These are phyloP conservation scores for Caenorhabditis tropicalis DNA, from an alignment of 1,140 invertebrate species.

Conservation along the genomic window DNA sequence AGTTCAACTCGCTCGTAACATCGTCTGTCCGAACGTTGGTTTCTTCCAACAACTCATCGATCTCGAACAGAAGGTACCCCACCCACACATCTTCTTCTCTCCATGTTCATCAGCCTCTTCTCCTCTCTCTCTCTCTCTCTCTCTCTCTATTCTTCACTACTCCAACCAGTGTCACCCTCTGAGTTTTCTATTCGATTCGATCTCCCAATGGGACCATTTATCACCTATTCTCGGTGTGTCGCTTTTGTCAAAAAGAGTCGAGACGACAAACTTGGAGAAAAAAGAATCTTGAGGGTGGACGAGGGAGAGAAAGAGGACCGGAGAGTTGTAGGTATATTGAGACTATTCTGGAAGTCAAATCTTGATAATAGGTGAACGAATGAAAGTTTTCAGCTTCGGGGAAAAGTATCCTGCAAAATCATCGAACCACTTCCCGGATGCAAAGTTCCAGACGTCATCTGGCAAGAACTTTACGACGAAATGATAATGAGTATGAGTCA, in stretches of 20 bases:
- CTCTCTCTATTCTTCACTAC: neutral
- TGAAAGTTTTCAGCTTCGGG: conserved; percentile 49
- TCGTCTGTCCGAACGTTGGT: conserved; percentile 85
- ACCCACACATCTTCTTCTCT: neutral
- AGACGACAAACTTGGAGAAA: neutral
- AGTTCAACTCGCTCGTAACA: conserved; percentile 77
- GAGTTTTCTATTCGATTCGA: neutral
- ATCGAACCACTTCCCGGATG: conserved; percentile 57
- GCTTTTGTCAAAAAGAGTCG: neutral
- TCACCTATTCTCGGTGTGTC: conserved; percentile 36
- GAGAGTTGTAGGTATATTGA: neutral
- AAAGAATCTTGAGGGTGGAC: conserved; percentile 15
- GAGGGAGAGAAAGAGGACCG: neutral
- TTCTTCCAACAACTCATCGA: conserved; percentile 84
- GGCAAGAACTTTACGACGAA: conserved; percentile 60
- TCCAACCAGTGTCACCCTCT: conserved; percentile 8
- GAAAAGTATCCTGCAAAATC: conserved; percentile 55
- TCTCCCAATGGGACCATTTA: conserved; percentile 46
- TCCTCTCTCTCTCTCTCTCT: no score
- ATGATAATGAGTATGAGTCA: conserved; percentile 57
- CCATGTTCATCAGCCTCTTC: neutral
- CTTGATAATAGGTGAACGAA: no score
- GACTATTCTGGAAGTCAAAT: no score
- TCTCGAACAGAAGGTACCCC: conserved; percentile 57
- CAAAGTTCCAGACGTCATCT: conserved; percentile 61